Evolutionary conservation across 2,888 invertebrate genomes (phyloP).

Genomic region (Pycnomerus fuliginosus): DNA sequence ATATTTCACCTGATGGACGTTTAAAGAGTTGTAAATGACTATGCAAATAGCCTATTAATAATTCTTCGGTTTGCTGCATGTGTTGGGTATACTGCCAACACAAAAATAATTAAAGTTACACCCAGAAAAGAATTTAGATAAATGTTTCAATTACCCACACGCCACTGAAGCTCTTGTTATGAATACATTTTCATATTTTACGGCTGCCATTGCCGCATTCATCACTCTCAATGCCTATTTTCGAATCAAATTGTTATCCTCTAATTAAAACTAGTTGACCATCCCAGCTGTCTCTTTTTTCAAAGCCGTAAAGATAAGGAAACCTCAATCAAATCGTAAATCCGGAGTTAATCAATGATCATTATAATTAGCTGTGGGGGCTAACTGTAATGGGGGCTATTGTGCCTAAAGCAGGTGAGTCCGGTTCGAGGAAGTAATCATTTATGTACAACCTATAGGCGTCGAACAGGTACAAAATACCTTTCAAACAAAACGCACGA

Average conservation of each 20-base stretch:
- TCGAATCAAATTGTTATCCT: constrained; percentile 5
- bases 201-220: constrained; percentile 10
- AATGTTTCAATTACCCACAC: constrained; percentile 22
- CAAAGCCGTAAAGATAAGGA: constrained; percentile 20
- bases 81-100: constrained; percentile 6
- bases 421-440: too few relatives aligned
- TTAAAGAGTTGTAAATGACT: constrained; percentile 20
- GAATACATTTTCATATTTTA: constrained; percentile 25
- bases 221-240: constrained; percentile 7
- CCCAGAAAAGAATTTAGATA: constrained; percentile 21
- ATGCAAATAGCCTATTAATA: constrained; percentile 23
- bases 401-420: too few relatives aligned
- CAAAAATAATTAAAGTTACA: constrained; percentile 23
- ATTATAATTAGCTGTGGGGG: constrained; percentile 27
- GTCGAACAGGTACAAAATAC: too few relatives aligned
- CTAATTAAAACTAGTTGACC: too few relatives aligned
- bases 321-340: constrained; percentile 25
- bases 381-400: too few relatives aligned
- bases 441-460: too few relatives aligned
- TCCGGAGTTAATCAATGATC: constrained; percentile 22
- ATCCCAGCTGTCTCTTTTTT: constrained; percentile 14
- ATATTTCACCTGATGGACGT: constrained; percentile 15
- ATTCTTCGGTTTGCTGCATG: constrained; percentile 11
- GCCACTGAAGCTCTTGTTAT: constrained; percentile 20
- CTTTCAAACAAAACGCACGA: too few relatives aligned